Percentiles rank a stretch among this genome's conserved stretches.
Conservation (phyloP, 2,113 vertebrate species). For the Oncorhynchus tshawytscha region DNA sequence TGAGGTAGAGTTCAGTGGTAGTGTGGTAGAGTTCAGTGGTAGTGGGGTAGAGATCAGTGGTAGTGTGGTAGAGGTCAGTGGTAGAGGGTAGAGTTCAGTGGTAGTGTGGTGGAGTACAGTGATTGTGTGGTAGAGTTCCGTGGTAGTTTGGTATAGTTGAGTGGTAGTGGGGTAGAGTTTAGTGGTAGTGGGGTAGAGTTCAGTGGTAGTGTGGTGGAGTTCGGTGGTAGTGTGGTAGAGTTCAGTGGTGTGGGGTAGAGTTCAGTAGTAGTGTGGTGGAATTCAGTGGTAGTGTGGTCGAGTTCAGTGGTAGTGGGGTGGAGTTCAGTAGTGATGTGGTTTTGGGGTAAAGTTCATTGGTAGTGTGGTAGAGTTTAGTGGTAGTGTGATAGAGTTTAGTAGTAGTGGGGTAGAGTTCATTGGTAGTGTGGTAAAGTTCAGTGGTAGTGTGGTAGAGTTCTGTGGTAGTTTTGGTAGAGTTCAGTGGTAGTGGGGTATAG, state of each 20-base stretch:
- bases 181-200: not conserved
- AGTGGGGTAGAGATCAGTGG: no score
- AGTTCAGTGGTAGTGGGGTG: not conserved
- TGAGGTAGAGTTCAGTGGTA: no score
- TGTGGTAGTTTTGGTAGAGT: not conserved
- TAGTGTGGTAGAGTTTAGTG: not conserved
- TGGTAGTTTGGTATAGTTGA: not conserved
- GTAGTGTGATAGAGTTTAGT: no score
- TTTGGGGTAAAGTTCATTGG: no score
- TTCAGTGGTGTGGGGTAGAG: not conserved
- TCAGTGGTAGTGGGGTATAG: not conserved
- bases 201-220: not conserved
- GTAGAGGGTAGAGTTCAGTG: no score
- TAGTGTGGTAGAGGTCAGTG: no score
- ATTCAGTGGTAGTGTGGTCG: no score
- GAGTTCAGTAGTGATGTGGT: no score
- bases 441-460: no score
- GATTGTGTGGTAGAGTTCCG: no score
- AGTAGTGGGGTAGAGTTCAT: not conserved
- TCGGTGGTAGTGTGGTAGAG: not conserved
- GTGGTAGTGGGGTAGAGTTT: not conserved
- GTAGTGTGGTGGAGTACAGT: not conserved
- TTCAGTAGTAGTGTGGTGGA: no score
- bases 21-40: no score
- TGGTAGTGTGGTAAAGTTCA: not conserved